These are phyloP conservation scores for Baryphthengus martii DNA, from an alignment of 2,113 vertebrate species.

Conservation along the genomic window DNA sequence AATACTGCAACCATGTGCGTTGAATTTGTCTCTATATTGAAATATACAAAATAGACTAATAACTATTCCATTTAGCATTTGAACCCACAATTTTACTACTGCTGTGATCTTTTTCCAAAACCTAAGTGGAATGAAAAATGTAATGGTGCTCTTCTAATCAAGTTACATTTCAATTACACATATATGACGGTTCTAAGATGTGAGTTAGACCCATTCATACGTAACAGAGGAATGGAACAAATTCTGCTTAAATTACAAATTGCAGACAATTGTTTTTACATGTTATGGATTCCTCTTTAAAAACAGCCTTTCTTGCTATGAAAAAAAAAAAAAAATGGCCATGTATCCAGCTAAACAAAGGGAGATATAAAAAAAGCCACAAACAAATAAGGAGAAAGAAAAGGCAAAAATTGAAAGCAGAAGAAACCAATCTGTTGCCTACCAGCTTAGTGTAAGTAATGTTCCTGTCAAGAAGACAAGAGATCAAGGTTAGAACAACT, in stretches of 20 bases:
- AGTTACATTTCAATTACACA: background rate
- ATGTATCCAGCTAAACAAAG: background rate
- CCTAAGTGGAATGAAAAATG: background rate
- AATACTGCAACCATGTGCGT: background rate
- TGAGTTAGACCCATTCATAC: background rate
- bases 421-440: background rate
- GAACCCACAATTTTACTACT: background rate
- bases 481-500: background rate
- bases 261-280: background rate
- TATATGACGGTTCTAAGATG: background rate
- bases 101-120: slow-evolving; percentile 1
- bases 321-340: background rate
- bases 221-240: background rate
- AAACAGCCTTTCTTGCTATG: background rate
- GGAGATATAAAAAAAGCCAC: background rate
- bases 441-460: no score
- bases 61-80: background rate
- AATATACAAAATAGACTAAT: background rate
- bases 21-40: background rate
- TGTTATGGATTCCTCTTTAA: background rate
- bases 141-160: background rate
- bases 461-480: background rate
- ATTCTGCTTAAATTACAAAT: background rate
- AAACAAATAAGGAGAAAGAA: background rate
- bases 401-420: background rate